Base-by-base conservation (phyloP, 2,113 vertebrate species). In the Zootoca vivipara region DNA sequence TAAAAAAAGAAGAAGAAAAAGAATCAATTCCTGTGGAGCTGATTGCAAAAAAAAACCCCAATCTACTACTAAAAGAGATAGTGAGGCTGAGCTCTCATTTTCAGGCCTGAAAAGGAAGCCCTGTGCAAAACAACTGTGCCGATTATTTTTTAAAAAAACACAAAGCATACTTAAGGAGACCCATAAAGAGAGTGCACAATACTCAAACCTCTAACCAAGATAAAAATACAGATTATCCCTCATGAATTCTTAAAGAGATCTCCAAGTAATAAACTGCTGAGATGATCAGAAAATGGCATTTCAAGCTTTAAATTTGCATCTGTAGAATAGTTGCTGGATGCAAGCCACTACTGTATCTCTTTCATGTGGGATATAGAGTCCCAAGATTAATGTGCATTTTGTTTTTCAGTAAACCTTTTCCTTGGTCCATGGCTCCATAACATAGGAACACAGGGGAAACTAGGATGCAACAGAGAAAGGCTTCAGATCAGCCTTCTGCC, bases 11-110 rank as follows among this genome's bases (percentile, higher is more conserved):
- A 52, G 46, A 12, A 12, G 9, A 52, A 85, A 88, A 0, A 0
- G 33, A 82, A 82, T 87, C 67, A 82, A 40, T 85, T 89, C 78
- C 70, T 89, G 86, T 78, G 40, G 35, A 40, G 42, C 88, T 91
- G 83, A 82, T 82, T 86, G 79, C 82, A 84, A 84, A 74, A 75
- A 74, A 24, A 5, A 42, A 52, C 9, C 3, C 58, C 8, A 46
- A 52, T 10, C 46, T 52, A 38, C 30, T 81, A 30, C 35, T 82
- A 56, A 12, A 9, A 72, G 67, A 58, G 67, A 58, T 35, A 42
- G 28, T 24, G 90, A 85, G 83, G 78, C 40, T 42, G 38, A 8
- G 69, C 52, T 46, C 64, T 80, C 9, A 7, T 82, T 77, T 65
- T 28, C 42, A 69, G 28, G 20, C 52, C 35, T 35, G 64, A 83